Base-by-base conservation (phyloP, 2,888 invertebrate species). In the Ochropleura leucogaster region DNA sequence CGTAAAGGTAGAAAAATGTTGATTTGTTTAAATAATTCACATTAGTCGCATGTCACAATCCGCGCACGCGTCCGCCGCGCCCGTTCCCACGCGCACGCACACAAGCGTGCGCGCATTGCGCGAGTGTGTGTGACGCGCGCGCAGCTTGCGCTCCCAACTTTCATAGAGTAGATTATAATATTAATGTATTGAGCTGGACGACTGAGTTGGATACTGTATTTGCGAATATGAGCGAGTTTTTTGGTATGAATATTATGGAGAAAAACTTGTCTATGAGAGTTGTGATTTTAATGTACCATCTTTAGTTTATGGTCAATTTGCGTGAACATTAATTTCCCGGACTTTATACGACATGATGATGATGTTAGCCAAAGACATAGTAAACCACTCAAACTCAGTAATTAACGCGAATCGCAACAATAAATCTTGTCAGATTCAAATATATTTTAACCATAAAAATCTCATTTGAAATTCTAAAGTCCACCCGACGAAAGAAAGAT, bases 11-110 rank as follows among this genome's bases (percentile, higher is more conserved):
- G 79, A 87, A 81, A 87, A 87, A 86, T 79, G 82, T 80, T 80
- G 83, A 83, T 87, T 87, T 87, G 83, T 85, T 83, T 86, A 87
- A 94, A 94, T 94, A 94, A 93, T 93, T 92, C 92, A 94, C 93
- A 93, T 93, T 94, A 92, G 90, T 91, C 90, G 92, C 92, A 93
- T 93, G 94, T 94, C 93, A 92, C 94, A 94, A 94, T 92, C 92
- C 88, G 93, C 94, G 92, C 95, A 95, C 95, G 95, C 95, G 95
- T 94, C 93, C 91, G 92, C 89, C 92, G 91, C 92, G 91, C 90
- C 90, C 94, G 95, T 95, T 95, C 96, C 95, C 95, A 95, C 96
- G 95, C 94, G 90, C 93, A 90, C 94, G 86, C 95, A 93, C 93
- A 92, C 92, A 88, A 80, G 79, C 89, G 71, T 83, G 74, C 74